Percentiles rank a stretch among this genome's conserved stretches.
Evolutionary conservation across 2,888 invertebrate species (phyloP).

Genomic region (Lithophane leautieri): DNA sequence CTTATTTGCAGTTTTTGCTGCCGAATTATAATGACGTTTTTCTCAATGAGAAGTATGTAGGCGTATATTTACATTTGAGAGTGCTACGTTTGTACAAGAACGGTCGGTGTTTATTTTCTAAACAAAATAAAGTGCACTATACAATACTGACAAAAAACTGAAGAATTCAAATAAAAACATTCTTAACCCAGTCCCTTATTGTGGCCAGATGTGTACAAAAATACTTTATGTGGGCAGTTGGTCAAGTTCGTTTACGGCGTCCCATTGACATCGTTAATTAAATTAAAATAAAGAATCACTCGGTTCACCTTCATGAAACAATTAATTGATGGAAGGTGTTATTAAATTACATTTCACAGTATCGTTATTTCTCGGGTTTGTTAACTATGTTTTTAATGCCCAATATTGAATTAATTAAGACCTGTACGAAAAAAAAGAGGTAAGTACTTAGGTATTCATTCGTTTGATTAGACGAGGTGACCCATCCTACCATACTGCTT

Average conservation of each 20-base stretch:
- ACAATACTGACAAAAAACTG: background rate
- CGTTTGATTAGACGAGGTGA: background rate
- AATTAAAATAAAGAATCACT: slow-evolving; percentile 69
- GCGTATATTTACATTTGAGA: background rate
- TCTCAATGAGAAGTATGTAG: background rate
- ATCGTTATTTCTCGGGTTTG: background rate
- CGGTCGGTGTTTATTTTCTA: background rate
- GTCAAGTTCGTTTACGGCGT: slow-evolving; percentile 67
- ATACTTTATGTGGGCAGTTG: slow-evolving; percentile 62
- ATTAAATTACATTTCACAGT: background rate
- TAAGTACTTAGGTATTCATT: background rate
- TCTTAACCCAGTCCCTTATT: slow-evolving; percentile 23
- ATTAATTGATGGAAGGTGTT: slow-evolving; percentile 23
- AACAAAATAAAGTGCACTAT: slow-evolving; percentile 4
- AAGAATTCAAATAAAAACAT: background rate
- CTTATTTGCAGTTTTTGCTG: slow-evolving; percentile 1
- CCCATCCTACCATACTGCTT: background rate
- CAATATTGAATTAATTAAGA: background rate
- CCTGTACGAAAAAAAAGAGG: background rate
- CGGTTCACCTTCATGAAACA: slow-evolving; percentile 41
- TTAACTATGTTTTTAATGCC: background rate
- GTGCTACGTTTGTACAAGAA: background rate
- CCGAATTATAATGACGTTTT: background rate
- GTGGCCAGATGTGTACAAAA: slow-evolving; percentile 60
- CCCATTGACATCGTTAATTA: slow-evolving; percentile 79